These are phyloP conservation scores for Isichthys henryi DNA, from an alignment of 2,113 vertebrate genomes.

Conservation along the genomic window DNA sequence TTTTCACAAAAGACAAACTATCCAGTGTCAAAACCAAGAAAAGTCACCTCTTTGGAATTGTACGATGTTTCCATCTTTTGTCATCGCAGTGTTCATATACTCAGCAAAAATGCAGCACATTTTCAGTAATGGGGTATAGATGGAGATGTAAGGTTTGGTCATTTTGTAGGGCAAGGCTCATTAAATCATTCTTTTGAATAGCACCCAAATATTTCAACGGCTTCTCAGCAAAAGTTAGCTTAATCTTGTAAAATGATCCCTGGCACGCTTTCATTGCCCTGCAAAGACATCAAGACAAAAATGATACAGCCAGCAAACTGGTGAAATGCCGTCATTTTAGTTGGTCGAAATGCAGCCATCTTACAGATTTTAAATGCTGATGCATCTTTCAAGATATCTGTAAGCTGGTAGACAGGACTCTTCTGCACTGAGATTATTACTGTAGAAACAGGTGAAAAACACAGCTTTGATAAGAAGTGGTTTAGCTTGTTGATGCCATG, in stretches of 20 bases:
- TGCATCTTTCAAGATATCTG: neutral
- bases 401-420: neutral
- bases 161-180: neutral
- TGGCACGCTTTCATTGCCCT: neutral
- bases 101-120: neutral
- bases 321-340: neutral
- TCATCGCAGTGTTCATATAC: neutral
- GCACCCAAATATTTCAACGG: neutral
- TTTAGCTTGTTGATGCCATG: neutral
- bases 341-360: neutral
- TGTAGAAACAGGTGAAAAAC: neutral
- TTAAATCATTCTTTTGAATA: neutral
- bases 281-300: neutral
- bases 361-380: neutral
- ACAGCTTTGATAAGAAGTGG: neutral
- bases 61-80: neutral
- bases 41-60: neutral
- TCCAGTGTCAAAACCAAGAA: neutral
- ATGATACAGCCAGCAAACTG: too few species aligned
- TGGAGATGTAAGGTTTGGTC: neutral
- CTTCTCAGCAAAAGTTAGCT: conserved; percentile 22
- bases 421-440: neutral
- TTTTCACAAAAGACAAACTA: neutral
- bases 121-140: neutral
- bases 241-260: conserved; percentile 22